phyloP scores from a whole-genome alignment of 2,888 invertebrate species.

The Dysmachus trigonus region DNA sequence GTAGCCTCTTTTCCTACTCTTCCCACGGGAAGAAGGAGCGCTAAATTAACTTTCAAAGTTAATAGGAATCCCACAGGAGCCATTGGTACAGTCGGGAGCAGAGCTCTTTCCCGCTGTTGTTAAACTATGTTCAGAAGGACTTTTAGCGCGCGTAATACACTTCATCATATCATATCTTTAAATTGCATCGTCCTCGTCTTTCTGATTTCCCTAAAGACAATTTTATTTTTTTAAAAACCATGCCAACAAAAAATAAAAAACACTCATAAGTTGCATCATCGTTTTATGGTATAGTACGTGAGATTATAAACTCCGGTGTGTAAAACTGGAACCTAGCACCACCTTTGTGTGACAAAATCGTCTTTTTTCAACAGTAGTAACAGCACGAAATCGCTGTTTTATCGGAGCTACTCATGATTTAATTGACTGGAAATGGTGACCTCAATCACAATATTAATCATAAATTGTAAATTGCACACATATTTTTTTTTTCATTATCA shows the following conservation, averaged over 20 bases:
- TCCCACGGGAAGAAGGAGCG: not conserved
- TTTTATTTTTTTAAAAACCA: not conserved
- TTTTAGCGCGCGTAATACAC: not conserved
- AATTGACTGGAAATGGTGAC: not conserved
- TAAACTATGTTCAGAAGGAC: not conserved
- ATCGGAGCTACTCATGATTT: not conserved
- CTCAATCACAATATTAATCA: not conserved
- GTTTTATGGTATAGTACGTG: not conserved
- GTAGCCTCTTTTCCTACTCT: not conserved
- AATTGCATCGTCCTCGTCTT: not conserved
- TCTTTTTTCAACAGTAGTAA: not conserved
- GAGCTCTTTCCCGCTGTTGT: not conserved
- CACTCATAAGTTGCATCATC: not conserved
- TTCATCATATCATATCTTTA: not conserved
- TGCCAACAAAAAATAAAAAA: not conserved
- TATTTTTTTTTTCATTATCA: not conserved
- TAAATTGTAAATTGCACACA: not conserved
- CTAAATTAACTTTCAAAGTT: not conserved
- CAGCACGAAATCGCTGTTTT: not conserved
- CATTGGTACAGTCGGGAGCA: not conserved
- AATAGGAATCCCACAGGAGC: not conserved
- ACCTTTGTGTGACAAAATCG: not conserved
- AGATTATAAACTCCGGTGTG: not conserved
- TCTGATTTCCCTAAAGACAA: not conserved
- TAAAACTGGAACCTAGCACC: not conserved